Evolutionary conservation across 35 echinoderm and acorn worm genomes (phyloP).

Genomic region (Apostichopus parvimensis): DNA sequence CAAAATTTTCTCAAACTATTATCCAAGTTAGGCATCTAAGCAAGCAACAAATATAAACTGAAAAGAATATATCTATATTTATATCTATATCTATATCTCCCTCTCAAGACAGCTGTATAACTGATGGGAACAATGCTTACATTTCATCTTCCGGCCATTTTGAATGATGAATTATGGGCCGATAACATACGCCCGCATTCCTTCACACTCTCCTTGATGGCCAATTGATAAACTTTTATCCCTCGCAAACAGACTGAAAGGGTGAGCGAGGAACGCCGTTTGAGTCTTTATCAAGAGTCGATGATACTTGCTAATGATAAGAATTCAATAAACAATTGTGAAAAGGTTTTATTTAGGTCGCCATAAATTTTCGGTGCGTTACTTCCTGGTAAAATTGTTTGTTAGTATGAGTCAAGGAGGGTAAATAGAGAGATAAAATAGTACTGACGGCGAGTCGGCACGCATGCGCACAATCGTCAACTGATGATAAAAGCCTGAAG

Average conservation of each 20-base stretch:
- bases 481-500: constrained; percentile 15
- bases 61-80: too few relatives aligned
- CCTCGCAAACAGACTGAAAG: background rate
- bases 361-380: constrained; percentile 27
- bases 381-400: constrained; percentile 29
- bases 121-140: constrained; percentile 2
- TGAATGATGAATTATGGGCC: constrained; percentile 54
- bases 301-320: constrained; percentile 34
- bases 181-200: constrained; percentile 39
- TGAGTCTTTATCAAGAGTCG: constrained; percentile 9
- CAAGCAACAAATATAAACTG: too few relatives aligned
- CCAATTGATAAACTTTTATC: constrained; percentile 33
- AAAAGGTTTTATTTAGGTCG: constrained; percentile 46
- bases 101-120: background rate
- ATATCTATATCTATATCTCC: too few relatives aligned
- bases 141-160: constrained; percentile 35
- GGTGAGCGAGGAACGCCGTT: background rate
- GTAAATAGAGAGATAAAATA: constrained; percentile 11
- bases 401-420: constrained; percentile 36
- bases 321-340: constrained; percentile 12
- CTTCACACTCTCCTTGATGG: constrained; percentile 46
- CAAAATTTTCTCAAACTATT: too few relatives aligned
- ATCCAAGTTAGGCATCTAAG: too few relatives aligned
- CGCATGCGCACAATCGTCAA: background rate
- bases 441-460: background rate